Base-by-base conservation (phyloP, 2,113 vertebrate species). In the Mobula birostris region DNA sequence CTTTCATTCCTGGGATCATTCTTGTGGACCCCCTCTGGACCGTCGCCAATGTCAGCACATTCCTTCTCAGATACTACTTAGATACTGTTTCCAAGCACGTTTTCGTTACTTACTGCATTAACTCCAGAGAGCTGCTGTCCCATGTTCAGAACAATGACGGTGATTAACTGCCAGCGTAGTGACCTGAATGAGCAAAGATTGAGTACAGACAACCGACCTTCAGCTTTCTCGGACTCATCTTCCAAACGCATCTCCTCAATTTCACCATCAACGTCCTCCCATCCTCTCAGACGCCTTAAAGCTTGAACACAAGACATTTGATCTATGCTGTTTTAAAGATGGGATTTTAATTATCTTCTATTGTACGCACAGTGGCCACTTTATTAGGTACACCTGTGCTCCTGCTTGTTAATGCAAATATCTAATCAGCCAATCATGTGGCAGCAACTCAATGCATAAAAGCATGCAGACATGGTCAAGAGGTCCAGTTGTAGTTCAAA, bases 111-210 rank as follows among this genome's bases (percentile, higher is more conserved):
- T 96, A 99, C 98, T 94, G 94, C 98, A 0, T 99, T 99, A 94
- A 99, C 95, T 19, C 98, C 98, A 0, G 98, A 99, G 94, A 99
- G 97, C 97, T 99, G 99, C 96, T 99, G 98, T 56, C 98, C 98
- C 95, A 96, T 98, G 95, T 96, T 99, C 96, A 99, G 96, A 94
- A 97, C 36, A 0, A 98, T 68, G 94, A 98, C 95, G 29, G 98
- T 98, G 95, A 98, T 94, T 63, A 99, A 96, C 95, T 99, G 99
- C 99, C 98, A 99, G 48, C 98, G 97, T 85, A 99, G 95, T 5
- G 98, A 97, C 91, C 94, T 96, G 95, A 96, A 96, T 83, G 96
- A 95, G 95, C 97, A 97, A 88, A 99, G 97, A 94, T 95, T 97
- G 56, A 97, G 56, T 19, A 99, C 97, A 0, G 98, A 97, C 94